phyloP scores from a whole-genome alignment of 2,888 invertebrate species.

The Parochlus steinenii region DNA sequence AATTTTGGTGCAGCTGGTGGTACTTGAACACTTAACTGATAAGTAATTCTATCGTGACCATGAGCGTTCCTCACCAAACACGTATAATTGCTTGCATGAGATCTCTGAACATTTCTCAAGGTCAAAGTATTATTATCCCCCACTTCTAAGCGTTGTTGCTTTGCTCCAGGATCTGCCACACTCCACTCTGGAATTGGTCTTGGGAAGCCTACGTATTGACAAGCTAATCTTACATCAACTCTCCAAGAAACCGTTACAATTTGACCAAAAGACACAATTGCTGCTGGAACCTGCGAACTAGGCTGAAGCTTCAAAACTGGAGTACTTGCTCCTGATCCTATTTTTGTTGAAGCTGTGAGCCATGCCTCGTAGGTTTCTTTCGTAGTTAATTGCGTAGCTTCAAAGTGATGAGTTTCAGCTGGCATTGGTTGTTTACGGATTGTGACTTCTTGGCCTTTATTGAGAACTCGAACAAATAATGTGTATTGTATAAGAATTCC shows the following conservation, averaged over 20 bases:
- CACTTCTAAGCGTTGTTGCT: conserved; percentile 27
- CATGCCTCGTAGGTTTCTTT: conserved; percentile 41
- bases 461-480: conserved; percentile 38
- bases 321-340: conserved; percentile 42
- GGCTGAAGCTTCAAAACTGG: conserved; percentile 36
- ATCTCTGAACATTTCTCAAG: conserved; percentile 33
- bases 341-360: conserved; percentile 42
- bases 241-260: conserved; percentile 36
- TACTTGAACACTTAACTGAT: conserved; percentile 37
- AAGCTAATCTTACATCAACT: conserved; percentile 35
- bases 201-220: conserved; percentile 37
- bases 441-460: conserved; percentile 35
- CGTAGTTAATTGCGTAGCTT: conserved; percentile 34
- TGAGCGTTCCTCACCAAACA: conserved; percentile 34
- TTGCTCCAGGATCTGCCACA: conserved; percentile 29
- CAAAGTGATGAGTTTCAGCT: conserved; percentile 34
- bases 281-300: conserved; percentile 22
- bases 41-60: conserved; percentile 35
- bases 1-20: conserved; percentile 39
- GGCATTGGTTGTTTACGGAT: conserved; percentile 30
- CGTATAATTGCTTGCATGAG: conserved; percentile 38
- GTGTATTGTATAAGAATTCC: conserved; percentile 44
- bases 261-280: conserved; percentile 38
- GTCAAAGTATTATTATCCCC: conserved; percentile 33
- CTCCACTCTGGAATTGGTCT: conserved; percentile 34